phyloP scores from a whole-genome alignment of 2,113 vertebrate species.

The Etia nguti region DNA sequence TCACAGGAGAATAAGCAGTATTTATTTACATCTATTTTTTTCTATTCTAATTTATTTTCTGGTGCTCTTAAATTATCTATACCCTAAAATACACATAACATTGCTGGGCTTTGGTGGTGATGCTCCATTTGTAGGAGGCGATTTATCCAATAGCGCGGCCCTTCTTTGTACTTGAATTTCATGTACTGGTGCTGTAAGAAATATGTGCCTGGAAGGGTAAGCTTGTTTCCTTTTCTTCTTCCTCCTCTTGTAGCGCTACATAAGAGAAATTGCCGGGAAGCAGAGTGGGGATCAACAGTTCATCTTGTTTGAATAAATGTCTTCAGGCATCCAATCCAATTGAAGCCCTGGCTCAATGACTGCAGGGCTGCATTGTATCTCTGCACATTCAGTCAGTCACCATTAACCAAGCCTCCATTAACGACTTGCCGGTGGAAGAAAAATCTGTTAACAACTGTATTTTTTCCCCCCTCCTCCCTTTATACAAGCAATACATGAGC shows the following conservation, averaged over 20 bases:
- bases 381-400: constrained; percentile 29
- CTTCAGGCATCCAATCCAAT: constrained; percentile 29
- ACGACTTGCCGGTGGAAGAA: constrained; percentile 19
- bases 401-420: constrained; percentile 23
- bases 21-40: background rate
- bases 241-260: background rate
- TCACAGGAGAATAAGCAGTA: background rate
- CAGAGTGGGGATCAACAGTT: constrained; percentile 22
- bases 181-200: background rate
- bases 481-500: background rate
- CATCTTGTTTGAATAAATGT: constrained; percentile 57
- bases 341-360: background rate
- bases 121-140: background rate
- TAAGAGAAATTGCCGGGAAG: background rate
- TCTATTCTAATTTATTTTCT: background rate
- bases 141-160: background rate
- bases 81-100: background rate
- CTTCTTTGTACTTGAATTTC: background rate
- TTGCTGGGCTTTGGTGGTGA: background rate
- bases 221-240: background rate
- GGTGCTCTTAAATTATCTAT: background rate
- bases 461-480: background rate
- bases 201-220: background rate
- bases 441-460: constrained; percentile 27
- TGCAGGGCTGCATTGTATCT: background rate